Conservation (phyloP, 2,113 vertebrate genomes). For the Oceanodroma tethys region DNA sequence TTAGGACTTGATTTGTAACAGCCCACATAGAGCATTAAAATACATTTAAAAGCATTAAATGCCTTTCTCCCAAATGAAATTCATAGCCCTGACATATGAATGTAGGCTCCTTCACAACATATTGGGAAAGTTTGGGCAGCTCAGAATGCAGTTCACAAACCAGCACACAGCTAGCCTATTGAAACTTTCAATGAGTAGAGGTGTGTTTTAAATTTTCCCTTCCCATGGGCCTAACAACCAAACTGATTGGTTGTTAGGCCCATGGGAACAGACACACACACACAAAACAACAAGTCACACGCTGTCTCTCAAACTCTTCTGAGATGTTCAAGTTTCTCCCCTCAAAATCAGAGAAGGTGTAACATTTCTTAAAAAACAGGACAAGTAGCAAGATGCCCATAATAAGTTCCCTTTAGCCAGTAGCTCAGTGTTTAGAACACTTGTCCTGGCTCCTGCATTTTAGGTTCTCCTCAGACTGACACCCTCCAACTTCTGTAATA, state of each 20-base stretch:
- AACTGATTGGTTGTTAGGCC: no score
- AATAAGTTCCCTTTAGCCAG: neutral
- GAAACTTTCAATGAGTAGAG: neutral
- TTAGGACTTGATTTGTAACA: neutral
- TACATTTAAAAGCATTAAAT: neutral
- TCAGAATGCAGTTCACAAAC: neutral
- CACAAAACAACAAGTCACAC: no score
- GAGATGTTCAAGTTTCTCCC: neutral
- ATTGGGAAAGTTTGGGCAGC: neutral
- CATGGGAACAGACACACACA: no score
- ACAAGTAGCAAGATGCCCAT: neutral
- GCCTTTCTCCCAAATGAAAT: neutral
- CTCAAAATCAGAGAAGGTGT: neutral
- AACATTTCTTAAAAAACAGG: neutral
- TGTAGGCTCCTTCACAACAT: neutral
- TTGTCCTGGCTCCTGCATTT: neutral
- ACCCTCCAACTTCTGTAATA: neutral
- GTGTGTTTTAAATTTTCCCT: neutral
- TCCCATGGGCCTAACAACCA: neutral
- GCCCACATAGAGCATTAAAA: neutral
- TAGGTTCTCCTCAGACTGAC: neutral
- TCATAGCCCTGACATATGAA: neutral
- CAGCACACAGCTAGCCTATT: neutral
- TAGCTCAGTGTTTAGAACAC: neutral
- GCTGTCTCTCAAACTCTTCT: neutral